These are phyloP conservation scores for Eremophila alpestris DNA, from an alignment of 2,797 vertebrate species.

Conservation along the genomic window DNA sequence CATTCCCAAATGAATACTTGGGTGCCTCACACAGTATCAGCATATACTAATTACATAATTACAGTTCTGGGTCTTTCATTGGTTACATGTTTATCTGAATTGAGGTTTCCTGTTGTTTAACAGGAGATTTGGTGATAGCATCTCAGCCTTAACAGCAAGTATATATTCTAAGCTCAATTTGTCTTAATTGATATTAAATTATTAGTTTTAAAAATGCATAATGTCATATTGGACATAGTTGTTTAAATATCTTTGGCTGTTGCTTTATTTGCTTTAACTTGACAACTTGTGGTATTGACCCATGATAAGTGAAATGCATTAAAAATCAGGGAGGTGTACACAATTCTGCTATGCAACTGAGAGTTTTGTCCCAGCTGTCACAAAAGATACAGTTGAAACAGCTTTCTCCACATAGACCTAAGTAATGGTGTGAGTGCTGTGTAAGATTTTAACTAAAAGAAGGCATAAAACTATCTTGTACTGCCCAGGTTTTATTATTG, in stretches of 20 bases:
- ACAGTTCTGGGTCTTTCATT: background rate
- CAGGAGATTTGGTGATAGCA: background rate
- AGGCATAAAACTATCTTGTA: background rate
- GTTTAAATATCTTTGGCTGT: background rate
- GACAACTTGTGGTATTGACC: background rate
- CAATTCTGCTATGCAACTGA: background rate
- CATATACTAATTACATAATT: constrained; percentile 25
- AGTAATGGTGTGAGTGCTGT: background rate
- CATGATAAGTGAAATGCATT: background rate
- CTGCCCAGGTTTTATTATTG: background rate
- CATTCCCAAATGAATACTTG: background rate
- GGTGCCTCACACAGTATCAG: background rate
- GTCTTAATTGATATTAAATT: background rate
- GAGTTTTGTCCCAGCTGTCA: background rate
- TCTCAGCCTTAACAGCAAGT: background rate
- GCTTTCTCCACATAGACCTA: background rate
- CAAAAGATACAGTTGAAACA: background rate
- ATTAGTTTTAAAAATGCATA: background rate
- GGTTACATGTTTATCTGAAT: background rate
- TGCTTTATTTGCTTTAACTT: background rate
- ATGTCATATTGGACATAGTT: background rate
- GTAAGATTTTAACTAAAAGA: background rate
- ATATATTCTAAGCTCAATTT: background rate
- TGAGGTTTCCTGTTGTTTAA: constrained; percentile 17
- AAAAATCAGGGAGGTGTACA: background rate